Evolutionary conservation across 1,140 invertebrate genomes (phyloP).

Genomic region (Magallana angulata): DNA sequence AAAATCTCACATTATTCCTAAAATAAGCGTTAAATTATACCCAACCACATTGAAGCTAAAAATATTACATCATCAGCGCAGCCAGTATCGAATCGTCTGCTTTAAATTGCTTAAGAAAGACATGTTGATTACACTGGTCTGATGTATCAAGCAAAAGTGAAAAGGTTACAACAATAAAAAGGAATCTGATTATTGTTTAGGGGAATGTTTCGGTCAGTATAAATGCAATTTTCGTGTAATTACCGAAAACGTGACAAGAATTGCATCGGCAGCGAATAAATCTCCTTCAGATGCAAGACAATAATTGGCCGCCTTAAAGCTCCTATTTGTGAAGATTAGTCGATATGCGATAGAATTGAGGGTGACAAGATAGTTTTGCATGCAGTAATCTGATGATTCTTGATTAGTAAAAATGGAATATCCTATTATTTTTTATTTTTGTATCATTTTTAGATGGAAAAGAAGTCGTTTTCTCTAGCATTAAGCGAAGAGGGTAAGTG

Average conservation of each 20-base stretch:
- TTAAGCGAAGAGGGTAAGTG: conserved; percentile 26
- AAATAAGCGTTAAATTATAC: too few relatives aligned
- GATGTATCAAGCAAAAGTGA: not conserved
- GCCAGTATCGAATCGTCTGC: not conserved
- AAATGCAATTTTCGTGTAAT: conserved; percentile 35
- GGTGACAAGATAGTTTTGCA: not conserved
- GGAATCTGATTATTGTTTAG: conserved; percentile 26
- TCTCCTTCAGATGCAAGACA: not conserved
- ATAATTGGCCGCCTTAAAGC: conserved; percentile 3
- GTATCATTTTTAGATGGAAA: conserved; percentile 52
- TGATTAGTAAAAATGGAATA: not conserved
- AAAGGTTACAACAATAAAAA: conserved; percentile 16
- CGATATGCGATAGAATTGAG: not conserved
- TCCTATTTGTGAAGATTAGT: conserved; percentile 4
- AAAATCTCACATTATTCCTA: too few relatives aligned
- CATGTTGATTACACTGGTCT: conserved; percentile 1
- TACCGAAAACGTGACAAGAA: conserved; percentile 19
- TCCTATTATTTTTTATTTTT: not conserved
- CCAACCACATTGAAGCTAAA: too few relatives aligned
- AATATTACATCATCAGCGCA: too few relatives aligned
- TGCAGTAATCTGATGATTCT: not conserved
- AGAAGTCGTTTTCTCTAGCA: conserved; percentile 57
- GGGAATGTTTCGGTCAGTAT: conserved; percentile 11
- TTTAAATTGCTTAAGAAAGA: not conserved
- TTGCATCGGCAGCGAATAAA: conserved; percentile 9